Percentiles rank a stretch among this genome's conserved stretches.
These are phyloP conservation scores for Trichonephila clavata DNA, from an alignment of 1,140 invertebrate genomes.

Conservation along the genomic window DNA sequence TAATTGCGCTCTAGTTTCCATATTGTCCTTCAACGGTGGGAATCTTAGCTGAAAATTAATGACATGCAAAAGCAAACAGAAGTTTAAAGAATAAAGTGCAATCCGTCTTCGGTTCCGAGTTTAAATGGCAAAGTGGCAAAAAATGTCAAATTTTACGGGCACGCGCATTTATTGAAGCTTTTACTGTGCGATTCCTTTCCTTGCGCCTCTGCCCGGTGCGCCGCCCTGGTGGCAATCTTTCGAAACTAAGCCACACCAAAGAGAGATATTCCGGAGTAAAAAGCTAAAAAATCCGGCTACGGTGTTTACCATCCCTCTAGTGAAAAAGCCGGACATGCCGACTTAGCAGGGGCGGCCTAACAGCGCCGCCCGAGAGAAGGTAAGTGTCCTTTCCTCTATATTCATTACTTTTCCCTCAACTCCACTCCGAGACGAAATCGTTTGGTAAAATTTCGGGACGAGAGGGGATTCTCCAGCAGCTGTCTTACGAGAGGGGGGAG, in stretches of 20 bases:
- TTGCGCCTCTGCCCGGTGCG: constrained; percentile 4
- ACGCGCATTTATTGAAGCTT: background rate
- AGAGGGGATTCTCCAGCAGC: background rate
- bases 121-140: constrained; percentile 15
- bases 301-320: constrained; percentile 27
- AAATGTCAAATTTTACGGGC: background rate
- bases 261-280: constrained; percentile 15
- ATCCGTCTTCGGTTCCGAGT: background rate
- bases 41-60: no score
- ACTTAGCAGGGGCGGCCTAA: constrained; percentile 4
- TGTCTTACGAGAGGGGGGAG: background rate
- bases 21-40: no score
- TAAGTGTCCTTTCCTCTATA: constrained; percentile 8
- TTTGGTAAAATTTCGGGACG: constrained; percentile 11
- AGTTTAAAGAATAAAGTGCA: no score
- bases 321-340: constrained; percentile 32
- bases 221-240: constrained; percentile 2
- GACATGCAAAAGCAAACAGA: no score
- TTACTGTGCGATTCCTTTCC: background rate
- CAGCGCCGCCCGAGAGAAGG: background rate
- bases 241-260: constrained; percentile 11
- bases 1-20: no score
- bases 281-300: constrained; percentile 33
- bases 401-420: background rate
- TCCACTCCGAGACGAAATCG: background rate